phyloP scores from a whole-genome alignment of 2,113 vertebrate genomes.

The Aix galericulata region DNA sequence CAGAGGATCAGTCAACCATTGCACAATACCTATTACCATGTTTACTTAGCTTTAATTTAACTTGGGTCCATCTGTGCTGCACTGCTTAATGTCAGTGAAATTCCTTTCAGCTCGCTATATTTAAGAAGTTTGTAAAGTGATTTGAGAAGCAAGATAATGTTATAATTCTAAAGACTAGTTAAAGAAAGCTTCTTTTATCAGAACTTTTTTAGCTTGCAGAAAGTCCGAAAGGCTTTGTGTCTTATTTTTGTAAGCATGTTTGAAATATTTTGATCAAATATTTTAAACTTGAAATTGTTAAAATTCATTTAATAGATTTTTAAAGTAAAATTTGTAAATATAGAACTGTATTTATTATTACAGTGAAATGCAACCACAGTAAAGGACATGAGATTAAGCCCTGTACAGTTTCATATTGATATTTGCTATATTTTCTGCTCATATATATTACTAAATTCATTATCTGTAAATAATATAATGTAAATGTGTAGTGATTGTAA shows the following conservation, averaged over 20 bases:
- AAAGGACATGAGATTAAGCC: constrained; percentile 73
- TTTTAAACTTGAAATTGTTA: constrained; percentile 79
- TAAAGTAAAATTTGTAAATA: constrained; percentile 86
- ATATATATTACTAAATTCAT: constrained; percentile 71
- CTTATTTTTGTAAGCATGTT: constrained; percentile 84
- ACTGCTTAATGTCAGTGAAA: constrained; percentile 59
- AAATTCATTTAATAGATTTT: constrained; percentile 79
- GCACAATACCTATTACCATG: constrained; percentile 59
- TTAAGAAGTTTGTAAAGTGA: constrained; percentile 70
- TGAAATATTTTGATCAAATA: constrained; percentile 80
- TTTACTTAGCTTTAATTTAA: constrained; percentile 76
- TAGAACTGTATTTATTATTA: constrained; percentile 87
- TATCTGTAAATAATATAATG: constrained; percentile 82
- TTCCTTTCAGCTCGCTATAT: constrained; percentile 62
- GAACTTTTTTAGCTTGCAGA: constrained; percentile 61
- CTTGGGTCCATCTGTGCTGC: constrained; percentile 63
- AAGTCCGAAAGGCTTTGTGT: constrained; percentile 69
- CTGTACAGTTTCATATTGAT: constrained; percentile 78
- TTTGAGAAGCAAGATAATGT: constrained; percentile 68
- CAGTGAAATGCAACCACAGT: constrained; percentile 73
- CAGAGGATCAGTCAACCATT: constrained; percentile 58
- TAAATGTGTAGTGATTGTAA: constrained; percentile 84
- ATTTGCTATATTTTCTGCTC: constrained; percentile 72
- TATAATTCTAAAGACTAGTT: constrained; percentile 62
- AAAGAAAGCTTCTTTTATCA: constrained; percentile 65